A percentile compares a stretch with the other conserved stretches of the same genome.
These are phyloP conservation scores for Pangasius krempfi DNA, from an alignment of 2,797 vertebrate species.

Conservation along the genomic window DNA sequence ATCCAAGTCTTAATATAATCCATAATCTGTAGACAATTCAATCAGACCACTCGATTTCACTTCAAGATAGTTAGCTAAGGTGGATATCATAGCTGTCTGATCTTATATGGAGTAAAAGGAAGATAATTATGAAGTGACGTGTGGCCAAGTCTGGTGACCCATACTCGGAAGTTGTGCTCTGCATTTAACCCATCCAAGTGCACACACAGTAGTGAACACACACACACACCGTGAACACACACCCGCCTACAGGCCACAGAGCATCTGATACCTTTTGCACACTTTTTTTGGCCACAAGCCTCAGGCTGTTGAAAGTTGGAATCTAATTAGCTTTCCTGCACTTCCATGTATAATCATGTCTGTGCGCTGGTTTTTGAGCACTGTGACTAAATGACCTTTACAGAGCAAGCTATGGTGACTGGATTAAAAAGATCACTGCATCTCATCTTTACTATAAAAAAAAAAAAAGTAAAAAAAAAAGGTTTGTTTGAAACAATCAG, in stretches of 20 bases:
- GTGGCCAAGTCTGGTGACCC: too few relatives aligned
- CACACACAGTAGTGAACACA: too few relatives aligned
- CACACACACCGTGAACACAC: too few relatives aligned
- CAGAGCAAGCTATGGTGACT: neutral
- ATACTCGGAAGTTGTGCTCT: too few relatives aligned
- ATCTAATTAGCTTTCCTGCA: constrained; percentile 8
- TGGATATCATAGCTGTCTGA: neutral
- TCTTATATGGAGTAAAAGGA: constrained; percentile 1
- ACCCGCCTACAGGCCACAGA: neutral
- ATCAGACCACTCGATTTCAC: neutral
- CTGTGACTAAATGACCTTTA: constrained; percentile 5
- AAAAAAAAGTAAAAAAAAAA: neutral
- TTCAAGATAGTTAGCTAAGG: neutral
- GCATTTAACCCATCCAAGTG: too few relatives aligned
- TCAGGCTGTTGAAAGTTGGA: neutral
- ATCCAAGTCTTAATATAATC: neutral
- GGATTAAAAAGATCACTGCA: neutral
- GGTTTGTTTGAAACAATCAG: neutral
- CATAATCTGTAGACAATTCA: neutral
- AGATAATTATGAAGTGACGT: neutral
- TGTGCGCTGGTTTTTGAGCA: neutral
- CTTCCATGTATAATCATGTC: constrained; percentile 6
- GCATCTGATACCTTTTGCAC: constrained; percentile 1
- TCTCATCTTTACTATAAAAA: neutral
- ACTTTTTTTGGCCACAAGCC: neutral